Base-by-base conservation (phyloP, 1,140 invertebrate species). In the Yoshiicerus persimilis region DNA sequence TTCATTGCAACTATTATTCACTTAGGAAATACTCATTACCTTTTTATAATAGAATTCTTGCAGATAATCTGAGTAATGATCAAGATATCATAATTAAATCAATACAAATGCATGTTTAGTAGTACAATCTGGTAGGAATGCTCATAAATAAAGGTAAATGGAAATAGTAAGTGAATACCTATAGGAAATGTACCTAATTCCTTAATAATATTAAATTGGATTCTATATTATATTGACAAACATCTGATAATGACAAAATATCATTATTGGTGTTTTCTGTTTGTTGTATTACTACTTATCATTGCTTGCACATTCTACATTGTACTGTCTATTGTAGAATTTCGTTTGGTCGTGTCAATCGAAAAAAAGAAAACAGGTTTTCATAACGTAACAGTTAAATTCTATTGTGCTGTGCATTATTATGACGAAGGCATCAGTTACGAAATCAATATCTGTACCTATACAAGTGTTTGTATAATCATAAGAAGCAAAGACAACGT, bases 191-290 rank as follows among this genome's bases (percentile, higher is more conserved):
- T 39, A 39, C 38, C 47, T 56, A 56, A 56, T 56, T 56, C 47
- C 4, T 56, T 56, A n/a, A 41, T 41, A 41, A 13, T 41, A 13
- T 66, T 70, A 30, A n/a, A n/a, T 70, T 30, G 64, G 23, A 66
- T 27, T 66, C 64, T 70, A 13, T 47, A 20, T 47, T 47, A 4
- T 47, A 47, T 70, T 70, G 66, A 70, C 66, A 70, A 70, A 70
- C 66, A 70, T 30, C 66, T 70, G 66, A 70, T 70, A 70, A 70
- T 70, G 66, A 70, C 66, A 70, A 70, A 70, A 70, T 70, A 70
- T 70, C 66, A 30, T 27, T 70, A 30, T 30, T 70, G 20, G 4
- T 4, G 13, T 56, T 56, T 56, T 56, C 47, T 56, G 20, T 56
- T 56, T 4, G 13, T 16, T 56, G 47, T 56, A 56, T 56, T 16